phyloP scores from a whole-genome alignment of 2,113 vertebrate genomes.

The Zapus hudsonius region DNA sequence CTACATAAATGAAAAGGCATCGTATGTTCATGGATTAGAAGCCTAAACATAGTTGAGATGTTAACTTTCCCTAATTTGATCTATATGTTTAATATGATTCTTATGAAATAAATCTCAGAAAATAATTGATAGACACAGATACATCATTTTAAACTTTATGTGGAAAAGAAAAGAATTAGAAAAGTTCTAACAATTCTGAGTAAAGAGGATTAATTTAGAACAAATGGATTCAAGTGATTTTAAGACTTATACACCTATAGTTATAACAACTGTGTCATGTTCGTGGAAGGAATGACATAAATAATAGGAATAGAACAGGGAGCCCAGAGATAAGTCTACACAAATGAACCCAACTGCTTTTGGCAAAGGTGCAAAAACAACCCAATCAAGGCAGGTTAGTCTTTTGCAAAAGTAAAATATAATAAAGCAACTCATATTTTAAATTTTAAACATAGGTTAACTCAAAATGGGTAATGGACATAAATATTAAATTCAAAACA shows the following conservation, averaged over 20 bases:
- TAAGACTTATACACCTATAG: not conserved
- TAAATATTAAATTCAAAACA: too few relatives aligned
- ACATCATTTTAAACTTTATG: not conserved
- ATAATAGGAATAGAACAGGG: too few relatives aligned
- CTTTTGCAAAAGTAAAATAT: not conserved
- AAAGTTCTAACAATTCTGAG: not conserved
- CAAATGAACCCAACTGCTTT: too few relatives aligned
- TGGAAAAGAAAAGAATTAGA: not conserved
- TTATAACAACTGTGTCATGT: not conserved
- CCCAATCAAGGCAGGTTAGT: not conserved
- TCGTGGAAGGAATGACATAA: not conserved
- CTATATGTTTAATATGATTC: not conserved
- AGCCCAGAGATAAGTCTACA: too few relatives aligned
- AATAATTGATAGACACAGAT: not conserved
- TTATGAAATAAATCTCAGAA: not conserved
- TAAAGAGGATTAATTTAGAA: not conserved
- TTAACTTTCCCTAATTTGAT: not conserved
- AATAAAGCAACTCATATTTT: not conserved
- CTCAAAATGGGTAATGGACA: too few relatives aligned
- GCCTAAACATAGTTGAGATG: too few relatives aligned
- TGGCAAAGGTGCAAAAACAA: slow-evolving; percentile 7
- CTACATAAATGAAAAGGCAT: not conserved
- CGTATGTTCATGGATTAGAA: not conserved
- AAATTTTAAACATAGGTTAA: not conserved
- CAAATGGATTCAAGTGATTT: not conserved